Base-by-base conservation (phyloP, 2,113 vertebrate genomes). In the Daboia siamensis region DNA sequence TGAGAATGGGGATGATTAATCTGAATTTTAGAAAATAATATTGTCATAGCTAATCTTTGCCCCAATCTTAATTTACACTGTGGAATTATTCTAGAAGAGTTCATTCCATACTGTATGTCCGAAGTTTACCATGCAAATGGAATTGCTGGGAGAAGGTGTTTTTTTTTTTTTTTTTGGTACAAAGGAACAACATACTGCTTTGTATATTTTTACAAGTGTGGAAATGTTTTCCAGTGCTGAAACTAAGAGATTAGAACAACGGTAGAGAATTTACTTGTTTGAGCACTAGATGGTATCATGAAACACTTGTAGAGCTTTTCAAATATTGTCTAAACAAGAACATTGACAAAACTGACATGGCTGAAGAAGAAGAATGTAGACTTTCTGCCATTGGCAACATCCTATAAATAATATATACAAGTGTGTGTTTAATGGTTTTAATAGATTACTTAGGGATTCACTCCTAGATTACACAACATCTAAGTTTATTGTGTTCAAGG, bases 1-100 rank as follows among this genome's bases (percentile, higher is more conserved):
- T 61, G 5, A n/a, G 15, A 12, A 3, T 74, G 52, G 69, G 0
- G 2, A 0, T 0, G 0, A 0, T 89, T 55, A 86, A 86, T 29
- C 52, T 24, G 20, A 57, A 39, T 69, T 55, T 23, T 20, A 64
- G 51, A 80, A 44, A 88, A 26, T 54, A 13, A 86, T 51, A 23
- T 87, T 51, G 10, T 39, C 48, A 86, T 48, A 57, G 20, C 13
- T 51, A 26, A 64, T 29, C 1, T 5, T 52, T 46, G 13, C 2
- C 61, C 11, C 59, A 46, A 88, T 4, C 59, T n/a, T 39, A n/a
- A 46, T 44, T 69, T 74, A 74, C 48, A 8, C 2, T 74, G n/a
- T 39, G 33, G n/a, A 74, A 88, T 21, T n/a, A 24, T 74, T 88
- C n/a, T 44, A n/a, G 29, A 26, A 87, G 3, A 88, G 26, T 55